These are phyloP conservation scores for Actinia equina DNA, from an alignment of 64 coral and sea anemone genomes.

Conservation along the genomic window DNA sequence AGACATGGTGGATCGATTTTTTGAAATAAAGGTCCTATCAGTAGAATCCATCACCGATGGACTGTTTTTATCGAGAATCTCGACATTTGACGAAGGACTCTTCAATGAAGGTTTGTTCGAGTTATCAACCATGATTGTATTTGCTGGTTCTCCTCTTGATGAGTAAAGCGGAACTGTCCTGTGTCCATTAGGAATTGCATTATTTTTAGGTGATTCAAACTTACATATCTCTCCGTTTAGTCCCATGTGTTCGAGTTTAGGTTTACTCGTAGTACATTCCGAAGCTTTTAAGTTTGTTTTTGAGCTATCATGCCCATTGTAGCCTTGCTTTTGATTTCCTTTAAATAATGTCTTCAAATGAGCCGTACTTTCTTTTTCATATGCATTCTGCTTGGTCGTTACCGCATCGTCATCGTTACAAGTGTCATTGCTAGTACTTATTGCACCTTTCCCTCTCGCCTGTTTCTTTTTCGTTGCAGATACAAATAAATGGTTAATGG, in stretches of 20 bases:
- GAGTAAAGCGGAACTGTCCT: background rate
- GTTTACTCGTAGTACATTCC: background rate
- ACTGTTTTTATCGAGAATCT: slow-evolving; percentile 65
- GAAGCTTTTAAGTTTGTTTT: slow-evolving; percentile 2
- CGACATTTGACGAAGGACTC: slow-evolving; percentile 43
- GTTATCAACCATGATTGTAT: slow-evolving; percentile 10
- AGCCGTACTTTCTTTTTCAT: slow-evolving; percentile 54
- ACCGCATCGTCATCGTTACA: slow-evolving; percentile 19
- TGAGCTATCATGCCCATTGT: slow-evolving; percentile 8
- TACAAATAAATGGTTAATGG: slow-evolving; percentile 98
- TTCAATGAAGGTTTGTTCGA: slow-evolving; percentile 22
- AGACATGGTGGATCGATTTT: slow-evolving; percentile 9
- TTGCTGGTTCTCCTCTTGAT: background rate
- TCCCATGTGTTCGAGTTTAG: slow-evolving; percentile 75
- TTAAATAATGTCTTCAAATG: slow-evolving; percentile 61
- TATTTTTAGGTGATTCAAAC: slow-evolving; percentile 4
- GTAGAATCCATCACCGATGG: slow-evolving; percentile 54
- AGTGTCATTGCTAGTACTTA: background rate
- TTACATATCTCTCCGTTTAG: slow-evolving; percentile 81
- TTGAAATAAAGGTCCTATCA: slow-evolving; percentile 6
- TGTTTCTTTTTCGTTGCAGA: slow-evolving; percentile 67
- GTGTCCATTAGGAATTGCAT: background rate
- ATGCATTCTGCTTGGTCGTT: slow-evolving; percentile 38
- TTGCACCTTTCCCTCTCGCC: slow-evolving; percentile 26
- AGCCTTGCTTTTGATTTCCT: slow-evolving; percentile 51